Base-by-base conservation (phyloP, 2,888 invertebrate species). In the Xestia sexstrigata region DNA sequence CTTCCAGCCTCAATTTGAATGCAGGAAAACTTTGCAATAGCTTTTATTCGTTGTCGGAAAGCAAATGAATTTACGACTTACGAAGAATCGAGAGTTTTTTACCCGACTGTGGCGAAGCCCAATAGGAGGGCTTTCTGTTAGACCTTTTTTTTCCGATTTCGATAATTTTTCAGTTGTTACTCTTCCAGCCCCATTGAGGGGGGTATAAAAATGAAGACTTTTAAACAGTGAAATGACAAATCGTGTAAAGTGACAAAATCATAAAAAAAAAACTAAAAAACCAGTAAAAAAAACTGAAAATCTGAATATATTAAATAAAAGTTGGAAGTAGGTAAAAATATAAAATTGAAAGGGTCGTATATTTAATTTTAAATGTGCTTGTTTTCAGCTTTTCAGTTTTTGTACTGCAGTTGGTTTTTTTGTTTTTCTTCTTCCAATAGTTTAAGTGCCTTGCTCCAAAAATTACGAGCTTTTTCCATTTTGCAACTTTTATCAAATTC, bases 21-120 rank as follows among this genome's bases (percentile, higher is more conserved):
- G 94, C 95, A 94, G 92, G 89, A 90, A 94, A 95, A 95, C 93
- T 95, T 95, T 92, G 92, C 93, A 92, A 94, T 93, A 91, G 93
- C 93, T 95, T 95, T 96, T 94, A 95, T 95, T 95, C 90, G 91
- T 92, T 92, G 93, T 91, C 91, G 92, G 92, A 92, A 93, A 94
- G 92, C 93, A 94, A 95, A 94, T 94, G 91, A 95, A 95, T 95
- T 95, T 94, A 94, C 93, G 92, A 92, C 92, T 93, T 91, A 90
- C 91, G 90, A 92, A 92, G 91, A 93, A 94, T 94, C 90, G 90
- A 90, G 87, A 90, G 84, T 90, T 65, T 65, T 63, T 23, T 60
- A 60, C 8, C 60, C 20, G 30, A 20, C 30, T 60, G 20, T 20
- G 4, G 20, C 30, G 30, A 30, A 60, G 20, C 20, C 20, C 60